Base-by-base conservation (phyloP, 2,797 vertebrate species). In the Eospalax fontanierii region DNA sequence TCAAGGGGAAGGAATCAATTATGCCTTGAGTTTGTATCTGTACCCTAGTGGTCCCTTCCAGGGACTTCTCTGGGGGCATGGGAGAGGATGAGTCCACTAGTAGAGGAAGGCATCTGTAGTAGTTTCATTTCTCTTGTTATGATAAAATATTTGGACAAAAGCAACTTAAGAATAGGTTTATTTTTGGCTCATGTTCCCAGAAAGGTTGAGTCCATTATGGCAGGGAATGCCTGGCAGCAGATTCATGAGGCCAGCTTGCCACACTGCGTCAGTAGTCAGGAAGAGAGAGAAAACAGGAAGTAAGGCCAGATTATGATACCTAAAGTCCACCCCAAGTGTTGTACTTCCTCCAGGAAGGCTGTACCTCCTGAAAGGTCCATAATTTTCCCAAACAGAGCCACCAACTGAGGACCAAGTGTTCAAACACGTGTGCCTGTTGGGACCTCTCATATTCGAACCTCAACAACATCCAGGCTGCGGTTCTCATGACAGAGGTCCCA, bases 51-150 rank as follows among this genome's bases (percentile, higher is more conserved):
- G 35, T 73, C 50, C 43, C n/a, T 57, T 22, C 30, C 78, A 78
- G 28, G 1, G 8, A 66, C 1, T 22, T 1, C 0, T 4, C 0
- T 30, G 6, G 2, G 40, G 14, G n/a, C n/a, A n/a, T 33, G 2
- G 26, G 18, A n/a, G n/a, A n/a, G 8, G 2, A 38, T n/a, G 71
- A 43, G 9, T 38, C 43, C 57, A 38, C 30, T 28, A 16, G 15
- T 9, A 33, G 26, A 33, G 54, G 85, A 86, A 9, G 50, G 50
- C 46, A 14, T 54, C 50, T 15, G 14, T 54, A 54, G 9, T 54
- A 54, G 12, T 10, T 54, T 54, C 50, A 54, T 14, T 54, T 54
- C 50, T 54, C 50, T 15, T 54, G 14, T 12, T 10, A 54, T 54
- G 50, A 54, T 54, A 54, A 15, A 54, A 15, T 54, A 15, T 12